Base-by-base conservation (phyloP, 2,113 vertebrate species). In the Brachirus orientalis region DNA sequence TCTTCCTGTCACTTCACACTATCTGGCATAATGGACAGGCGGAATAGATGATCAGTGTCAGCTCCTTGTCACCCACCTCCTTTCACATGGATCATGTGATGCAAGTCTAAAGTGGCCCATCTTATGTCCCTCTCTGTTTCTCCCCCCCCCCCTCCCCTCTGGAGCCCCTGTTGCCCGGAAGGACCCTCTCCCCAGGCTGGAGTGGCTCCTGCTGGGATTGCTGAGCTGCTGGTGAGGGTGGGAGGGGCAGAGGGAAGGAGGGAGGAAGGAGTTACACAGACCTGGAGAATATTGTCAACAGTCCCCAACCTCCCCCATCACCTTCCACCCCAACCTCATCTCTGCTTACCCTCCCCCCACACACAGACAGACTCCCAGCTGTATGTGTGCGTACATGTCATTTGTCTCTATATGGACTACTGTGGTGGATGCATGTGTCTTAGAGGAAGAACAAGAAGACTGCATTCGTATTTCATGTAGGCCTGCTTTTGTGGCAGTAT, bases 161-260 rank as follows among this genome's bases (percentile, higher is more conserved):
- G 51, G 69, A 72, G 60, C 79, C 63, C 90, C 91, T 67, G 75
- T 86, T 80, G 85, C 72, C 87, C 79, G 72, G 84, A 89, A 88
- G 87, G 87, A 89, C 80, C 75, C 84, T 82, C 84, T 85, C 85
- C 69, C 81, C 51, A 43, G 78, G 84, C 84, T 86, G 81, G 83
- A 92, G 87, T 87, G 90, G 78, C 85, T 83, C 91, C 90, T 90
- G 91, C 92, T 92, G 92, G 66, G 84, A 85, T 74, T 48, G 38
- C 80, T 77, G 72, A 79, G 88, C 81, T 67, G 70, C 80, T 76
- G 79, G 80, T 55, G 10, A 83, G 72, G 45, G 36, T 20, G 17
- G 47, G 59, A 22, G 54, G 51, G 53, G 12, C 13, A 55, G 43
- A 18, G n/a, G 36, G 14, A 22, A 9, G 10, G 66, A 33, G 67